Base-by-base conservation (phyloP, 2,797 vertebrate species). In the Anguilla obscura region DNA sequence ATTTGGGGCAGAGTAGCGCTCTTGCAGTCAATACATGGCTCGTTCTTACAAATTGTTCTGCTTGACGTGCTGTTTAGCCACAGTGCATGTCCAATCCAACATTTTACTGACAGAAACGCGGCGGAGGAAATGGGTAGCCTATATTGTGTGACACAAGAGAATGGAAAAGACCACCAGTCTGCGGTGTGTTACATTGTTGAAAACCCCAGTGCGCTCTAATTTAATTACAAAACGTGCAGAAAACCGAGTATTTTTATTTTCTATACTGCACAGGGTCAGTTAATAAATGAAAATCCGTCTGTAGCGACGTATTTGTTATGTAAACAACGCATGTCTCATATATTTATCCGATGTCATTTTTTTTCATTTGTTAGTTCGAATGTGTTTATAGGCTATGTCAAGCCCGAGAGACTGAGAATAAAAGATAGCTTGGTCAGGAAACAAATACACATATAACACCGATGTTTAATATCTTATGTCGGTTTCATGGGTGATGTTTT, bases 21-120 rank as follows among this genome's bases (percentile, higher is more conserved):
- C 93, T 94, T 93, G 92, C 88, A 90, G 92, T 91, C 92, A 92
- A 91, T 94, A 92, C 93, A 89, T 92, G 93, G 91, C 91, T 90
- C 90, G 90, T 91, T 93, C 93, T 93, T 93, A 93, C 93, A 91
- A 91, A 94, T 95, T 85, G 93, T 94, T 94, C 89, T 89, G 92
- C 92, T 95, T 95, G 96, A 96, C 92, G 93, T 90, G 91, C 91
- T 92, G 93, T 93, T 93, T 86, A 88, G 92, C 91, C 85, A 71
- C 92, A 90, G 84, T 87, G 88, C 89, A 71, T 84, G 90, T 91
- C 92, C 90, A 89, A 92, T 92, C 91, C 91, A 89, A 85, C 90
- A 66, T 87, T 89, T 82, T 89, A 89, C 89, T 88, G 91, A 90
- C 76, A 89, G 90, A 94, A 91, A 92, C 87, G 88, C 89, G 66